Base-by-base conservation (phyloP, 1,140 invertebrate species). In the Nautilus pompilius region DNA sequence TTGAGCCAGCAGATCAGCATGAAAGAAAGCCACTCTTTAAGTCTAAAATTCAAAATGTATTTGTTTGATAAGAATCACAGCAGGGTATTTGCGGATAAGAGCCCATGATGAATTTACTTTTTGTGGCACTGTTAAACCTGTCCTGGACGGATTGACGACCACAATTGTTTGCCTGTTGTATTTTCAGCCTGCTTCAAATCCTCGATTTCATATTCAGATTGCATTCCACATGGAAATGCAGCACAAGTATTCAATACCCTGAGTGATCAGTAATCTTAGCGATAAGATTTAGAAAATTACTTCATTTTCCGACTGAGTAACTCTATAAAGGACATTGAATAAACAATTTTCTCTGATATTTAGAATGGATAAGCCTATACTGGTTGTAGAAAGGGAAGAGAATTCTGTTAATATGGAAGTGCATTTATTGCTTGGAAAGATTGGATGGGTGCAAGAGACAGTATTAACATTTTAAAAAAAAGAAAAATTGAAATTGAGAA, bases 281-380 rank as follows among this genome's bases (percentile, higher is more conserved):
- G 45, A 46, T 46, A 46, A 46, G 45, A 46, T 46, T 46, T 46
- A 46, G 45, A 46, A 46, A 46, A 46, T 46, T 46, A 46, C 45
- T 46, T 17, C 45, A 4, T 5, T 46, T 46, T 46, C 45, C 45
- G 24, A 46, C 24, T 46, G 17, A 46, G 17, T 46, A 4, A 13
- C 45, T n/a, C n/a, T n/a, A n/a, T n/a, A n/a, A n/a, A n/a, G n/a
- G n/a, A n/a, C n/a, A n/a, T n/a, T n/a, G n/a, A n/a, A n/a, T n/a
- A n/a, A n/a, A n/a, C n/a, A n/a, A n/a, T n/a, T n/a, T n/a, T n/a
- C n/a, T n/a, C n/a, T n/a, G n/a, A n/a, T n/a, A n/a, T n/a, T n/a
- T n/a, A n/a, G n/a, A n/a, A n/a, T n/a, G n/a, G n/a, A n/a, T n/a
- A n/a, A n/a, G n/a, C n/a, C n/a, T n/a, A n/a, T n/a, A n/a, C n/a